These are phyloP conservation scores for Gallinago nigripennis DNA, from an alignment of 2,797 vertebrate genomes.

Conservation along the genomic window DNA sequence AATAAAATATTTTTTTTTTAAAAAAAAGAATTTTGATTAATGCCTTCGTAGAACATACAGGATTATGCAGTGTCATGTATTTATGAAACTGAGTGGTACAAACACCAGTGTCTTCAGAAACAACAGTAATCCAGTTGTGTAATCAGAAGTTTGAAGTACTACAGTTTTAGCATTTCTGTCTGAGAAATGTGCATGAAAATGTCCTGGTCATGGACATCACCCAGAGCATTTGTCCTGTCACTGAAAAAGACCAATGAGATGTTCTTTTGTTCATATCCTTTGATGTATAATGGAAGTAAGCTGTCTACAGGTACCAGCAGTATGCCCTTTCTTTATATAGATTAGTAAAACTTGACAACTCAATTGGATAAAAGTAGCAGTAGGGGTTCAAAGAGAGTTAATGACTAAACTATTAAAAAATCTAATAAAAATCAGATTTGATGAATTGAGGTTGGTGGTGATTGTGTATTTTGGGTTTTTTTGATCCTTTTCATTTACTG, in stretches of 20 bases:
- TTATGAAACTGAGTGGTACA: background rate
- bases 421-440: background rate
- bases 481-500: background rate
- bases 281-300: background rate
- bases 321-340: background rate
- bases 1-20: background rate
- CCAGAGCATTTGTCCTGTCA: background rate
- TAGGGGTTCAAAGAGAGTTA: background rate
- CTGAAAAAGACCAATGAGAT: background rate
- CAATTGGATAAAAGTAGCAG: background rate
- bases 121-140: background rate
- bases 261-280: background rate
- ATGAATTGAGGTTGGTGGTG: fast-evolving
- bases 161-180: background rate
- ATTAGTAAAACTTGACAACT: background rate
- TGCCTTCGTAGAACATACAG: background rate
- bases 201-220: background rate
- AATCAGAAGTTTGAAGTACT: background rate
- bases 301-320: background rate
- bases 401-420: background rate
- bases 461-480: background rate
- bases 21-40: background rate
- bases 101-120: background rate
- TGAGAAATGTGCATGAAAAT: background rate
- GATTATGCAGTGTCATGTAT: background rate